Percentiles rank a stretch among this genome's conserved stretches.
Conservation (phyloP, 2,888 invertebrate genomes). For the Drosophila maculinotata region DNA sequence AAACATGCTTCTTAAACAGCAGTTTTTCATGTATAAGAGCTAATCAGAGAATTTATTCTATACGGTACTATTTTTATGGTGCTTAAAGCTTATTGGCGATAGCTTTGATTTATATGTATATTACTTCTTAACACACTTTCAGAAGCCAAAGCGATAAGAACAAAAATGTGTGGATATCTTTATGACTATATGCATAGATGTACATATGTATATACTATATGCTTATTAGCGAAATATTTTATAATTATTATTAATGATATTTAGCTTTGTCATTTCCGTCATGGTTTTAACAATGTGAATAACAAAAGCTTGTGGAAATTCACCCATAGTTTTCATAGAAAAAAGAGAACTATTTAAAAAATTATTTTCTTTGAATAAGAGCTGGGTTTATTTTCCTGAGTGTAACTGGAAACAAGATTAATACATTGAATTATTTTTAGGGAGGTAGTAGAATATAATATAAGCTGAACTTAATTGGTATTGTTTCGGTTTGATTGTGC, state of each 20-base stretch:
- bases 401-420: not conserved
- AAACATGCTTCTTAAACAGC: too few species aligned
- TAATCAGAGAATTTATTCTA: too few species aligned
- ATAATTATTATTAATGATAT: not conserved
- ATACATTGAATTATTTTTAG: too few species aligned
- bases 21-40: too few species aligned
- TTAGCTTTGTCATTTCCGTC: too few species aligned
- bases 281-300: too few species aligned
- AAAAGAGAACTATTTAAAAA: too few species aligned
- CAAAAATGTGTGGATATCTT: constrained; percentile 33
- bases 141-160: constrained; percentile 13
- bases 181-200: constrained; percentile 20
- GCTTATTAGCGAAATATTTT: not conserved
- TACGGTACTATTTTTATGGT: too few species aligned
- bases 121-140: constrained; percentile 2
- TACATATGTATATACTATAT: constrained; percentile 1
- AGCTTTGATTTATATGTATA: constrained; percentile 2
- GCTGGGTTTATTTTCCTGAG: too few species aligned
- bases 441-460: not conserved
- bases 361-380: not conserved
- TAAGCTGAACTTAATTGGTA: constrained; percentile 9
- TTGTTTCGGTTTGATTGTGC: not conserved
- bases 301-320: too few species aligned
- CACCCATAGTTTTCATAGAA: too few species aligned
- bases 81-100: not conserved